phyloP scores from a whole-genome alignment of 1,140 invertebrate species.

The Drosophila kurseongensis region DNA sequence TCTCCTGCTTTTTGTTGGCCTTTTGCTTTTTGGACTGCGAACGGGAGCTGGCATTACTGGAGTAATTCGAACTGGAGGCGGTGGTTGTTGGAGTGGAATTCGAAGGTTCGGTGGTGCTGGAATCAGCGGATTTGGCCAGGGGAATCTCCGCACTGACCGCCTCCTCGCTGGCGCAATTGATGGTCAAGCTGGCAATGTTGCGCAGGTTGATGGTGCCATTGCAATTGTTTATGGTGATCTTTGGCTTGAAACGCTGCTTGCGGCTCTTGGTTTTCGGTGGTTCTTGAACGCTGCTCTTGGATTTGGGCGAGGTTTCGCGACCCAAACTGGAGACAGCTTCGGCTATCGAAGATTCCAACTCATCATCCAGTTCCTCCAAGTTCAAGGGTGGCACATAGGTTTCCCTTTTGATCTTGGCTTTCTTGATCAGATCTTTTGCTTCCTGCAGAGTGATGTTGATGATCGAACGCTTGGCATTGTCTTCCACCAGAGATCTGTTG shows the following conservation, averaged over 20 bases:
- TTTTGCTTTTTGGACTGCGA: conserved; percentile 78
- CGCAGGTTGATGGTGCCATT: conserved; percentile 82
- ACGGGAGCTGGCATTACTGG: conserved; percentile 76
- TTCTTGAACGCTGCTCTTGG: conserved; percentile 34
- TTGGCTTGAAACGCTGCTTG: conserved; percentile 75
- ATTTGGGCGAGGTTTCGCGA: conserved; percentile 50
- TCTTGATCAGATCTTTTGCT: conserved; percentile 73
- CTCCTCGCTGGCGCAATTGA: conserved; percentile 80
- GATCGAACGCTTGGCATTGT: conserved; percentile 75
- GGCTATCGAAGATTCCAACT: conserved; percentile 79
- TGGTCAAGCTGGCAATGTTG: conserved; percentile 82
- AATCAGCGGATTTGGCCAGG: conserved; percentile 33
- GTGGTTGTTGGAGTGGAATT: conserved; percentile 51
- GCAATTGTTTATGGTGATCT: conserved; percentile 84
- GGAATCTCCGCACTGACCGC: conserved; percentile 70
- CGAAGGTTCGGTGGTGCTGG: conserved; percentile 31
- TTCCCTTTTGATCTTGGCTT: conserved; percentile 64
- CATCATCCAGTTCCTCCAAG: conserved; percentile 76
- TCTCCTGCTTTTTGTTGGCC: conserved; percentile 30
- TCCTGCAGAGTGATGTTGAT: conserved; percentile 82
- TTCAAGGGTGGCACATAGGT: conserved; percentile 69
- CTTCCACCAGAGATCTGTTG: conserved; percentile 74
- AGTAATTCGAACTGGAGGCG: conserved; percentile 71
- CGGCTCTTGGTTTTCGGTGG: conserved; percentile 49
- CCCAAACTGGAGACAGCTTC: conserved; percentile 78